Evolutionary conservation across 2,113 vertebrate species (phyloP), one percentile per base, ranked within the genome.

Genomic region (Acrocephalus kingi): DNA sequence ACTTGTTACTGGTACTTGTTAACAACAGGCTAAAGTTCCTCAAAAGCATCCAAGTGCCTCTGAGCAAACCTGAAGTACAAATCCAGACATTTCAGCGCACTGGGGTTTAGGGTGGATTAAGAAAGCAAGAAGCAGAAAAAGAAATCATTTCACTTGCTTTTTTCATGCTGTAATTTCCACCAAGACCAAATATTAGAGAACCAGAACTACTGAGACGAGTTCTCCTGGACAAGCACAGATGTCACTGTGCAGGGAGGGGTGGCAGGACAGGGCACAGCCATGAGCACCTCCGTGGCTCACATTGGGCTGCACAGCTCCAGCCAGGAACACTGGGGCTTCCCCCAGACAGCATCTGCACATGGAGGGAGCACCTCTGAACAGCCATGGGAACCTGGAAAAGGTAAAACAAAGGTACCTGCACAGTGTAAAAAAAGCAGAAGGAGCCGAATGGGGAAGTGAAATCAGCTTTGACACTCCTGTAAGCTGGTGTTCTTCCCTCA

Each of bases 281-380:
- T 0, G 0, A 66, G 48, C 0, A 0, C 58, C 9, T 1, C n/a
- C 27, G 66, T 14, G 5, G 2, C 41, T n/a, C 19, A 6, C 1
- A 2, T 13, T 1, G 1, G 20, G 25, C 56, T 56, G 52, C 58
- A 43, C 52, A 59, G 24, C 39, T 64, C 58, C 68, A 39, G 49
- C 22, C 37, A 33, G 64, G 39, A 55, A 10, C 27, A 13, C 7
- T 1, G 2, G 3, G 43, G 4, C 2, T 0, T 46, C 7, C 45
- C 61, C 37, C 33, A 25, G 27, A 8, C 13, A 43, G 19, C 27
- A 16, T 5, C 15, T 30, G 10, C 41, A 27, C 16, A 4, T 1
- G 7, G 7, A 76, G 16, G 24, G 18, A 31, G 5, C 55, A 46
- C 6, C 19, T 45, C 82, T 49, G 25, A 69, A 25, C 11, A 27